These are phyloP conservation scores for Eumeta japonica DNA, from an alignment of 1,140 invertebrate species.

Conservation along the genomic window DNA sequence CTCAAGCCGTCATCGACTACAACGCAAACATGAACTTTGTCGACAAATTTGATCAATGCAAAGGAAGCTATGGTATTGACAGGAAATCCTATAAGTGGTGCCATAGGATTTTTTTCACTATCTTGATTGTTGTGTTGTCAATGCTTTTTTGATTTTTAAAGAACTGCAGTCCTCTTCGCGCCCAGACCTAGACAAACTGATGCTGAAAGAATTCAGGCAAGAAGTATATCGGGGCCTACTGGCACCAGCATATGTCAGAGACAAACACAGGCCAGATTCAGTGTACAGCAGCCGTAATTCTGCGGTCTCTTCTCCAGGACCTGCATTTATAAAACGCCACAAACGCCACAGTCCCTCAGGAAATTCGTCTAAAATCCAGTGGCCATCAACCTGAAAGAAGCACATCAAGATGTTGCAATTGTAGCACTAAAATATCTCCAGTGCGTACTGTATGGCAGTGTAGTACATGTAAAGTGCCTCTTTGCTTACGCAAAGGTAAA, in stretches of 20 bases:
- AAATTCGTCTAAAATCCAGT: constrained; percentile 10
- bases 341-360: constrained; percentile 4
- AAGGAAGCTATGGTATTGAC: constrained; percentile 7
- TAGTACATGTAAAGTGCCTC: too few species aligned
- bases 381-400: too few species aligned
- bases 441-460: too few species aligned
- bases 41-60: background rate
- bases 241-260: too few species aligned
- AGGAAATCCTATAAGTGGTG: too few species aligned
- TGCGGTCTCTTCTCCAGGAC: constrained; percentile 8
- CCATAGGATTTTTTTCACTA: constrained; percentile 13
- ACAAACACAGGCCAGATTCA: background rate
- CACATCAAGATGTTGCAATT: too few species aligned
- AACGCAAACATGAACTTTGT: too few species aligned
- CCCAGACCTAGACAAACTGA: constrained; percentile 7
- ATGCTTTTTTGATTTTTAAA: too few species aligned
- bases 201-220: too few species aligned
- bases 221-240: constrained; percentile 5
- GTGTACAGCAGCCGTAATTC: constrained; percentile 8
- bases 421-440: too few species aligned
- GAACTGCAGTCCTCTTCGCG: constrained; percentile 9
- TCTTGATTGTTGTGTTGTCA: constrained; percentile 12
- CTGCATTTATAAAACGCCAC: too few species aligned
- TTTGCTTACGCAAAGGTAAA: too few species aligned
- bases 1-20: constrained; percentile 8